Evolutionary conservation across 1,140 invertebrate species (phyloP).

Genomic region (Goniozus legneri): DNA sequence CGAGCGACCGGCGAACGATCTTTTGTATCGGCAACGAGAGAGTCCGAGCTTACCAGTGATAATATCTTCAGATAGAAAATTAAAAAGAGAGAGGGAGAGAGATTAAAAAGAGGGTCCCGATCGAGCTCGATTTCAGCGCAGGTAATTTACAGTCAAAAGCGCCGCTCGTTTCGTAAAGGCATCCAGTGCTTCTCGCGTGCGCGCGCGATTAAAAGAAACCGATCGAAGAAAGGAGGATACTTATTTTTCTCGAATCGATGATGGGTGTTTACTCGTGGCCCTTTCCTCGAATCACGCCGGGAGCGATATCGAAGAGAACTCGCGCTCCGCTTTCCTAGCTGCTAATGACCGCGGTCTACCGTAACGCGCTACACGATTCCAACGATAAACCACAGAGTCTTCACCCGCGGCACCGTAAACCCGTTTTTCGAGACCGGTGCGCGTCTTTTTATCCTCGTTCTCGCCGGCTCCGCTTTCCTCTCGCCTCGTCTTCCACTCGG

Average conservation of each 20-base stretch:
- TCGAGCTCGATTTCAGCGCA: too few species aligned
- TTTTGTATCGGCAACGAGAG: too few species aligned
- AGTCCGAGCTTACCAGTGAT: too few species aligned
- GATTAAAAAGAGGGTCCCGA: too few species aligned
- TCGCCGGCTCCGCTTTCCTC: conserved; percentile 3
- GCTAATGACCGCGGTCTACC: conserved; percentile 33
- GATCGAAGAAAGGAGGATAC: background rate
- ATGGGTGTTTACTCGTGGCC: background rate
- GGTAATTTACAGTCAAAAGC: too few species aligned
- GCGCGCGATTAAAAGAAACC: background rate
- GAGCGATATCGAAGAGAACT: conserved; percentile 3
- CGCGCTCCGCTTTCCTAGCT: conserved; percentile 25
- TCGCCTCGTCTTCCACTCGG: background rate
- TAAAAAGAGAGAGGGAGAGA: too few species aligned
- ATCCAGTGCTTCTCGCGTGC: too few species aligned
- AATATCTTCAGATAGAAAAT: too few species aligned
- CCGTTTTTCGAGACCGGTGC: conserved; percentile 27
- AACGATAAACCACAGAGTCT: conserved; percentile 29
- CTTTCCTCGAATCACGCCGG: conserved; percentile 21
- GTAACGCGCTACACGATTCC: conserved; percentile 33
- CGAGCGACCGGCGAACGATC: too few species aligned
- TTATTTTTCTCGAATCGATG: background rate
- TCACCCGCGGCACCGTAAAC: conserved; percentile 25
- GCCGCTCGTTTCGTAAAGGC: too few species aligned
- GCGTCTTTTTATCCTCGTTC: conserved; percentile 14